Percentiles rank a stretch among this genome's conserved stretches.
These are phyloP conservation scores for Epistrophe eligans DNA, from an alignment of 2,888 invertebrate genomes.

Conservation along the genomic window DNA sequence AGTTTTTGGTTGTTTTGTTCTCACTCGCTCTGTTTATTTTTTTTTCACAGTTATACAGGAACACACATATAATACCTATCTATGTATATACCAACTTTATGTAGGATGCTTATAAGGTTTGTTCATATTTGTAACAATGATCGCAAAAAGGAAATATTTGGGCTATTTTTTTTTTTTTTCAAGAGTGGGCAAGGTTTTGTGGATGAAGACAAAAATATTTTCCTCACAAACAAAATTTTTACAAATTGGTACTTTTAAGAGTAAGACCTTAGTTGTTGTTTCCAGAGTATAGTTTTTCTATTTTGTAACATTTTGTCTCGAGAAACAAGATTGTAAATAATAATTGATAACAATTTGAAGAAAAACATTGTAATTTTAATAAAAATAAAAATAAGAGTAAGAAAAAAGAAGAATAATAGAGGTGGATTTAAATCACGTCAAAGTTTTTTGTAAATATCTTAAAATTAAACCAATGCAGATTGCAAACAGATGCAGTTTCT, in stretches of 20 bases:
- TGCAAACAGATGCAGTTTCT: too few species aligned
- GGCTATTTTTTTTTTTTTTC: not conserved
- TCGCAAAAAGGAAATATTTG: not conserved
- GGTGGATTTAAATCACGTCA: too few species aligned
- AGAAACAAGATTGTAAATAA: too few species aligned
- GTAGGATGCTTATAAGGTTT: slow-evolving; percentile 1
- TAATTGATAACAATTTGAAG: too few species aligned
- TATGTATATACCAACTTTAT: not conserved
- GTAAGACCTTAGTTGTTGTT: too few species aligned
- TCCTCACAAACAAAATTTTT: not conserved
- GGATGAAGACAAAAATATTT: not conserved
- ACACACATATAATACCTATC: not conserved
- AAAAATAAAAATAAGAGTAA: too few species aligned
- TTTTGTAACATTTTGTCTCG: too few species aligned
- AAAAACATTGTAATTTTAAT: too few species aligned
- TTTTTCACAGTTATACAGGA: not conserved
- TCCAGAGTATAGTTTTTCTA: too few species aligned
- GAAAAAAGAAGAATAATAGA: too few species aligned
- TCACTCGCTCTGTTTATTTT: not conserved
- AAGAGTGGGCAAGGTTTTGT: not conserved
- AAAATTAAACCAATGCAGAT: too few species aligned
- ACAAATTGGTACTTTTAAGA: not conserved
- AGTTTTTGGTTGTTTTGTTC: slow-evolving; percentile 30
- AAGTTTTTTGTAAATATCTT: too few species aligned
- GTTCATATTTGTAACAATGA: not conserved